Conservation (phyloP, 2,888 invertebrate genomes). For the Alsophila aescularia region DNA sequence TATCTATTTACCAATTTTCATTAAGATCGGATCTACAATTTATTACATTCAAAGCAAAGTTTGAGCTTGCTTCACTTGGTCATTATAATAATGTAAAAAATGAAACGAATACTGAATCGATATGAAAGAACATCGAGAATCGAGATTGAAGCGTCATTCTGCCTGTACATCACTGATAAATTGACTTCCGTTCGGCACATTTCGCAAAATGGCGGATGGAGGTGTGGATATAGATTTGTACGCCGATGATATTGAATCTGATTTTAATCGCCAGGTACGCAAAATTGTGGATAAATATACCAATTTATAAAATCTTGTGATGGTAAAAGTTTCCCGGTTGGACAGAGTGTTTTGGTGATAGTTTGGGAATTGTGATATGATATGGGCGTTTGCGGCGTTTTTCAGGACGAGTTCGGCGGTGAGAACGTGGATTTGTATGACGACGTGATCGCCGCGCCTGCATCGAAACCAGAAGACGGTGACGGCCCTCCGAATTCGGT, state of each 20-base stretch:
- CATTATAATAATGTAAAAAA: too few relatives aligned
- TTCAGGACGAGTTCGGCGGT: constrained; percentile 91
- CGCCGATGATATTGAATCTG: constrained; percentile 97
- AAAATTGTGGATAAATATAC: not conserved
- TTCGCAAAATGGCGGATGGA: constrained; percentile 93
- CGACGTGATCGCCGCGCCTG: constrained; percentile 95
- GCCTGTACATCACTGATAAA: too few relatives aligned
- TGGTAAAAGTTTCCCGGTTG: not conserved
- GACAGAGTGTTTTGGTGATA: not conserved
- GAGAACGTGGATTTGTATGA: constrained; percentile 97
- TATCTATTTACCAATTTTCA: too few relatives aligned
- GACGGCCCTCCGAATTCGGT: constrained; percentile 84
- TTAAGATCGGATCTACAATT: too few relatives aligned
- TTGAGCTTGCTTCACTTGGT: too few relatives aligned
- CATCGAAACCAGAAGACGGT: constrained; percentile 84
- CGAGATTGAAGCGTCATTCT: too few relatives aligned
- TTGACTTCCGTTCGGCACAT: constrained; percentile 18
- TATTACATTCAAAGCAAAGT: too few relatives aligned
- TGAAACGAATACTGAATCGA: too few relatives aligned
- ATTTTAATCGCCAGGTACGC: constrained; percentile 87
- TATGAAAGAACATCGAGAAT: too few relatives aligned
- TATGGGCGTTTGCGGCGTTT: constrained; percentile 47
- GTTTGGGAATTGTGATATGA: constrained; percentile 4
- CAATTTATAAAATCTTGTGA: not conserved
- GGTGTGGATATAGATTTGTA: constrained; percentile 98